Evolutionary conservation across 2,888 invertebrate species (phyloP).

Genomic region (Agonopterix heracliana): DNA sequence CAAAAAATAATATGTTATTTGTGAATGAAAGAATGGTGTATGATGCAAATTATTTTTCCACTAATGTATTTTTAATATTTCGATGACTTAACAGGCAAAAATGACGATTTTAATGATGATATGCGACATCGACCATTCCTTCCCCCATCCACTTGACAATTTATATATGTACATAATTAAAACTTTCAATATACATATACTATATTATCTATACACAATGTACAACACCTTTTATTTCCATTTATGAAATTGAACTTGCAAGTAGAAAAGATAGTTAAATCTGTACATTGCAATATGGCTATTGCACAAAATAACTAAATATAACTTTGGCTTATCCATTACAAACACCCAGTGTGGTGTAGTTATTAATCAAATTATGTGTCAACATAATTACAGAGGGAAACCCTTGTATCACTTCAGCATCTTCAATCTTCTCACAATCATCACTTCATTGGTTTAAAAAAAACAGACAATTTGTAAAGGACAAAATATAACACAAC

Average conservation of each 20-base stretch:
- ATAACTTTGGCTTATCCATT: constrained; percentile 74
- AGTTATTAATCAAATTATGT: constrained; percentile 33
- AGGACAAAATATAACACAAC: no score
- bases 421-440: constrained; percentile 23
- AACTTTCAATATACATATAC: constrained; percentile 48
- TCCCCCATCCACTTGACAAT: constrained; percentile 34
- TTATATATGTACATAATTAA: constrained; percentile 51
- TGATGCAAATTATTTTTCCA: background rate
- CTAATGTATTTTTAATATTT: background rate
- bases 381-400: constrained; percentile 17
- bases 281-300: constrained; percentile 71
- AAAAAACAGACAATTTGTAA: no score
- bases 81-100: background rate
- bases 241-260: constrained; percentile 15
- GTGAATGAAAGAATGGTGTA: constrained; percentile 7
- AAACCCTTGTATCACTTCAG: constrained; percentile 24
- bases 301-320: constrained; percentile 71
- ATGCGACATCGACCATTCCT: constrained; percentile 37
- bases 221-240: constrained; percentile 53
- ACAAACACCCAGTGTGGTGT: constrained; percentile 49
- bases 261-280: constrained; percentile 53
- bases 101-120: constrained; percentile 19
- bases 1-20: constrained; percentile 27
- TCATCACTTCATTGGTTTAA: no score
- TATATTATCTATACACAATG: constrained; percentile 69